Percentiles rank a stretch among this genome's conserved stretches.
These are phyloP conservation scores for Coryphaenoides rupestris DNA, from an alignment of 2,113 vertebrate genomes.

Conservation along the genomic window DNA sequence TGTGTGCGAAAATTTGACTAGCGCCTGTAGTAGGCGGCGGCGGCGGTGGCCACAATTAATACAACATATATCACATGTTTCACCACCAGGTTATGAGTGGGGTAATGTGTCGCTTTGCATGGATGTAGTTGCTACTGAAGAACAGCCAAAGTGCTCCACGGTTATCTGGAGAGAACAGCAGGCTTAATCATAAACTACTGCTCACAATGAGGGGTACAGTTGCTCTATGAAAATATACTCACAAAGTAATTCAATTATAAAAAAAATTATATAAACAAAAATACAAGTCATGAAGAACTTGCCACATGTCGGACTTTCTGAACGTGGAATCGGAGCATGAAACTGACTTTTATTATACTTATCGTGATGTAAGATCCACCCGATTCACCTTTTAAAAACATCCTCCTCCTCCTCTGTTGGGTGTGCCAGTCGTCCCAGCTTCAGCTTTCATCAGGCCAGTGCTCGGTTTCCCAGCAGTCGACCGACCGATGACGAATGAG, in stretches of 20 bases:
- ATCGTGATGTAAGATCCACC: neutral
- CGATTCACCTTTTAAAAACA: neutral
- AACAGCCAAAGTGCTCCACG: constrained; percentile 12
- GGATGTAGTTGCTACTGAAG: constrained; percentile 33
- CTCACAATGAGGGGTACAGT: too few species aligned
- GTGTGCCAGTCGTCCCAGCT: constrained; percentile 15
- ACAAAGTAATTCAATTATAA: too few species aligned
- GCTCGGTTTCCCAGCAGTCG: constrained; percentile 41
- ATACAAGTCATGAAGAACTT: too few species aligned
- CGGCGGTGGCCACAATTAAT: neutral
- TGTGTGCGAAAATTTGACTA: too few species aligned
- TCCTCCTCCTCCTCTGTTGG: neutral
- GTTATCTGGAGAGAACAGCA: neutral
- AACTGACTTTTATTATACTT: neutral
- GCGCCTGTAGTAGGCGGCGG: too few species aligned
- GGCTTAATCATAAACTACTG: neutral
- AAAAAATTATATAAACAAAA: too few species aligned
- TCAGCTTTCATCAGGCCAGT: constrained; percentile 48
- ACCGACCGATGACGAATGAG: constrained; percentile 63
- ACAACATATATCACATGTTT: constrained; percentile 28
- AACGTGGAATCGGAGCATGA: too few species aligned
- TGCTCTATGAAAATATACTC: too few species aligned
- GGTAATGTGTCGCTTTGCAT: constrained; percentile 50
- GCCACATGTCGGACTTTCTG: too few species aligned
- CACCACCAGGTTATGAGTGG: constrained; percentile 40